phyloP scores from a whole-genome alignment of 2,888 invertebrate species.

The Harpagoxenus sublaevis region DNA sequence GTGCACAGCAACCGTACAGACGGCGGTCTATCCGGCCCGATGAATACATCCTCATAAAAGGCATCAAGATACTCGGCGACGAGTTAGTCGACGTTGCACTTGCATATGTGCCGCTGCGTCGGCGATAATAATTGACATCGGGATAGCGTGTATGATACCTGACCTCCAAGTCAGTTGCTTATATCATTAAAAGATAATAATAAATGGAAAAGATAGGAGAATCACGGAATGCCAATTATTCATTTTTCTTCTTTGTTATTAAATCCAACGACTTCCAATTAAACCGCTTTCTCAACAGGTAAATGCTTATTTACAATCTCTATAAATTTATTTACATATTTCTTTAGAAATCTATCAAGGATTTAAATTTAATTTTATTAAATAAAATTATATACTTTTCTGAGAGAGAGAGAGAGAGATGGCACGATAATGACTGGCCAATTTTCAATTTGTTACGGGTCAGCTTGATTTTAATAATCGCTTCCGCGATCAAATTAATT shows the following conservation, averaged over 20 bases:
- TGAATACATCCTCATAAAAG: conserved; percentile 43
- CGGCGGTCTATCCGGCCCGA: conserved; percentile 28
- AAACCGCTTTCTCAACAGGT: not conserved
- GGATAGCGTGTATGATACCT: conserved; percentile 5
- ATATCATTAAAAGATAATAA: conserved; percentile 18
- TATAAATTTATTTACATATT: not conserved
- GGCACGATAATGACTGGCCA: not conserved
- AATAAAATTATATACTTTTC: not conserved
- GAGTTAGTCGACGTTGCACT: conserved; percentile 28
- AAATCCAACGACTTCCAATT: not conserved
- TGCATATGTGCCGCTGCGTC: conserved; percentile 1
- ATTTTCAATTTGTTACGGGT: not conserved
- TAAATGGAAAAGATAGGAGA: not conserved
- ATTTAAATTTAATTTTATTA: not conserved
- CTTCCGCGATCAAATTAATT: not conserved
- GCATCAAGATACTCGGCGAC: conserved; percentile 20
- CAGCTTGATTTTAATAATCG: not conserved
- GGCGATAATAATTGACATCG: conserved; percentile 15
- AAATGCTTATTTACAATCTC: not conserved
- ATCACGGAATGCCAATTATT: conserved; percentile 15
- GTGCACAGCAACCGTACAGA: conserved; percentile 23
- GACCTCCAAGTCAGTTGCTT: conserved; percentile 14
- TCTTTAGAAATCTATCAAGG: not conserved
- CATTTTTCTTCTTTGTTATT: conserved; percentile 5
- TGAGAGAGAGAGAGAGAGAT: too few relatives aligned